phyloP scores from a whole-genome alignment of 2,888 invertebrate genomes.

The Agrochola macilenta region DNA sequence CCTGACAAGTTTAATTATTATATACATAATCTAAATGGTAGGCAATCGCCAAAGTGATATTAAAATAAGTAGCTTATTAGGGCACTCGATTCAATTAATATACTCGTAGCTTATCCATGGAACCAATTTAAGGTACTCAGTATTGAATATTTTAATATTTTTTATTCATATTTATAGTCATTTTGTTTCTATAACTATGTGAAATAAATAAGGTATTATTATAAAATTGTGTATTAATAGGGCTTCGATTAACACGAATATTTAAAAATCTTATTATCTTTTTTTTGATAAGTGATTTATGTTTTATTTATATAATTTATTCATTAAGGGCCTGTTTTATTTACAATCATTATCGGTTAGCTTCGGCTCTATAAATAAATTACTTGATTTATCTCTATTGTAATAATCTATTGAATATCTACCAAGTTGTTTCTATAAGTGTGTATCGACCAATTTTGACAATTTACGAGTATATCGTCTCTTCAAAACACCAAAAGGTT shows the following conservation, averaged over 20 bases:
- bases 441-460: not conserved
- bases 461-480: no score
- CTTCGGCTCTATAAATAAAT: not conserved
- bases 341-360: not conserved
- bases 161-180: conserved; percentile 48
- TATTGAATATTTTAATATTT: conserved; percentile 44
- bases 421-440: not conserved
- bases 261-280: not conserved
- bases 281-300: not conserved
- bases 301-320: not conserved
- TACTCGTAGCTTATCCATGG: conserved; percentile 73
- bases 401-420: not conserved
- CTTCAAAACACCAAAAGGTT: not conserved
- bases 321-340: not conserved
- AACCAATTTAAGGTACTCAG: conserved; percentile 77
- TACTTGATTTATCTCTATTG: no score
- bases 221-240: conserved; percentile 9
- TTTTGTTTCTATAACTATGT: conserved; percentile 33
- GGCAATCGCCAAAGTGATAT: conserved; percentile 81
- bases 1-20: conserved; percentile 26
- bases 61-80: conserved; percentile 78
- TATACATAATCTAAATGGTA: conserved; percentile 62
- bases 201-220: conserved; percentile 3
- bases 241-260: conserved; percentile 1
- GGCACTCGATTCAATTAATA: conserved; percentile 75